These are phyloP conservation scores for Drosophila dives DNA, from an alignment of 2,888 invertebrate genomes.

Conservation along the genomic window DNA sequence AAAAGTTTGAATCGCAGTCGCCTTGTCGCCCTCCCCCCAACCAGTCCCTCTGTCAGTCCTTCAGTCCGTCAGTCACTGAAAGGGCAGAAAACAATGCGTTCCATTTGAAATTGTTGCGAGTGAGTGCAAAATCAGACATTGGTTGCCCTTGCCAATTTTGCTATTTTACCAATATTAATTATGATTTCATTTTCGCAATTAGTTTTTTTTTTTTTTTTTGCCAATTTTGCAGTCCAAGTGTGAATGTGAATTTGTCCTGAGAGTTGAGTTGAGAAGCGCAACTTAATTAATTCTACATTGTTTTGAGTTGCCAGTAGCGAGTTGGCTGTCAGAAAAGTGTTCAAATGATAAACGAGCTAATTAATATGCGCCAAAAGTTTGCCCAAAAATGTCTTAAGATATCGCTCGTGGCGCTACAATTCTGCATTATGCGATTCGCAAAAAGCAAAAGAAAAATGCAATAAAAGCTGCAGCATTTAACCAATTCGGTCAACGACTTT, in stretches of 20 bases:
- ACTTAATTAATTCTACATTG: constrained; percentile 78
- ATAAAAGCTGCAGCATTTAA: constrained; percentile 18
- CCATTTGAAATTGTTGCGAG: constrained; percentile 60
- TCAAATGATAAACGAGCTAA: constrained; percentile 79
- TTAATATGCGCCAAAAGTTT: constrained; percentile 72
- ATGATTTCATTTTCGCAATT: constrained; percentile 62
- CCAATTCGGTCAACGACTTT: constrained; percentile 56
- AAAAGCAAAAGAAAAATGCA: background rate
- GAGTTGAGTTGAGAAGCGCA: constrained; percentile 61
- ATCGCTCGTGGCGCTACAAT: constrained; percentile 53
- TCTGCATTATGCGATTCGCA: constrained; percentile 67
- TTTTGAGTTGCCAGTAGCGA: constrained; percentile 48
- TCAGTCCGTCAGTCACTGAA: constrained; percentile 41
- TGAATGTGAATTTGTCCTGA: constrained; percentile 22
- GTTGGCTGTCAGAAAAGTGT: constrained; percentile 67
- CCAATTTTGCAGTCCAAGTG: constrained; percentile 36
- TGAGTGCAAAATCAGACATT: constrained; percentile 14
- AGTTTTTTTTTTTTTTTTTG: constrained; percentile 23
- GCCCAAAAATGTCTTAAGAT: constrained; percentile 33
- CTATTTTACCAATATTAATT: constrained; percentile 76
- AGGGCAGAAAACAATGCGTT: constrained; percentile 42
- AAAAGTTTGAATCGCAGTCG: constrained; percentile 74
- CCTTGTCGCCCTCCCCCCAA: constrained; percentile 56
- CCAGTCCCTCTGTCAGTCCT: constrained; percentile 33
- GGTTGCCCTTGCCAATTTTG: constrained; percentile 60